These are phyloP conservation scores for Acleris literana DNA, from an alignment of 2,888 invertebrate genomes.

Conservation along the genomic window DNA sequence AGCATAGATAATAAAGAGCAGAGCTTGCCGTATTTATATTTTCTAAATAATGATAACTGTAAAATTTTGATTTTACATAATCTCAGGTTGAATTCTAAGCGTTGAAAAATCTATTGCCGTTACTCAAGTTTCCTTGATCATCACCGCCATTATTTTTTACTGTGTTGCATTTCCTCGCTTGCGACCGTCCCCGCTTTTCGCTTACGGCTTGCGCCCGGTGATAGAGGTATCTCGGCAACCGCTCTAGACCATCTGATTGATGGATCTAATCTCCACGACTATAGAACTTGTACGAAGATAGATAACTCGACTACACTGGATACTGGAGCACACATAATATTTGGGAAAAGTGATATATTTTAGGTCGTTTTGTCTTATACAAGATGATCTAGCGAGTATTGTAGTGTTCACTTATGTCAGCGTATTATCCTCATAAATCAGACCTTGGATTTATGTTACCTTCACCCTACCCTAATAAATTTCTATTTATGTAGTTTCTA, in stretches of 20 bases:
- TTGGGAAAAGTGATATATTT: conserved; percentile 36
- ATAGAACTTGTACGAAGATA: conserved; percentile 62
- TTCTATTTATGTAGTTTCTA: too few species aligned
- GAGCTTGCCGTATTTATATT: background rate
- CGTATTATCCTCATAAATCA: conserved; percentile 9
- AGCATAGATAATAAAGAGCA: background rate
- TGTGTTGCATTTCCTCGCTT: background rate
- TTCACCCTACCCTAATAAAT: too few species aligned
- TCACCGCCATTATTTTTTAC: background rate
- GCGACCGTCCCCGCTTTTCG: conserved; percentile 38
- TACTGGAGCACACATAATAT: conserved; percentile 48
- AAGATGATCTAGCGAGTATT: conserved; percentile 14
- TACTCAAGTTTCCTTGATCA: too few species aligned
- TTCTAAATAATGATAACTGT: too few species aligned
- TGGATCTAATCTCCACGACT: conserved; percentile 69
- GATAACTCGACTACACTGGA: conserved; percentile 51
- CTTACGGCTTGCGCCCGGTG: conserved; percentile 49
- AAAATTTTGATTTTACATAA: too few species aligned
- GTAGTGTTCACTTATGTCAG: conserved; percentile 22
- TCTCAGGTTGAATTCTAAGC: too few species aligned
- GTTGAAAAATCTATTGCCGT: too few species aligned
- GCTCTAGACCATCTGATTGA: conserved; percentile 66
- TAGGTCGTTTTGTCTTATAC: conserved; percentile 25
- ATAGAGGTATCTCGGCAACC: conserved; percentile 58
- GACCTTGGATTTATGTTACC: conserved; percentile 5